Percentiles rank a stretch among this genome's conserved stretches.
phyloP scores from a whole-genome alignment of 1,140 invertebrate species.

The Hycleus cichorii region DNA sequence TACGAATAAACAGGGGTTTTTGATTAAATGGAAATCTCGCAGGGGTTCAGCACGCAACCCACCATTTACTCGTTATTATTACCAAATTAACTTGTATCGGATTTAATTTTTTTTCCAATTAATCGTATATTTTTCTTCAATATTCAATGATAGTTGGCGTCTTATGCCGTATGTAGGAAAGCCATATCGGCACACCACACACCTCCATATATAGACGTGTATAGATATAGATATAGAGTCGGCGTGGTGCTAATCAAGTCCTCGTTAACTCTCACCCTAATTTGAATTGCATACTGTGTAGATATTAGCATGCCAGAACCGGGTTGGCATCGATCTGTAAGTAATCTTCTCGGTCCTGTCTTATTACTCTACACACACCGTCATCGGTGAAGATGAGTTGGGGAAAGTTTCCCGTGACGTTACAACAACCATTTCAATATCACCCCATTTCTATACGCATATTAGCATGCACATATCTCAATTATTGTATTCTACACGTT shows the following conservation, averaged over 20 bases:
- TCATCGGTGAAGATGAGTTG: neutral
- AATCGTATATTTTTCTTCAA: too few species aligned
- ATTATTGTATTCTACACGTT: constrained; percentile 16
- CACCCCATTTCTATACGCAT: too few species aligned
- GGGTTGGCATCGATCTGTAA: constrained; percentile 28
- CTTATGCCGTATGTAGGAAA: too few species aligned
- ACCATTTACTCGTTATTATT: constrained; percentile 17
- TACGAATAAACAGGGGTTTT: constrained; percentile 22
- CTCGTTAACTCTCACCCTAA: constrained; percentile 32
- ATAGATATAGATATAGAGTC: constrained; percentile 1
- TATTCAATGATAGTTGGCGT: too few species aligned
- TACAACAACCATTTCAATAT: neutral
- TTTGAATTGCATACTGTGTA: constrained; percentile 33
- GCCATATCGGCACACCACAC: constrained; percentile 8
- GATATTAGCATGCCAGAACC: constrained; percentile 31
- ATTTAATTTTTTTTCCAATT: too few species aligned
- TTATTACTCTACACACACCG: constrained; percentile 11
- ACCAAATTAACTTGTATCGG: too few species aligned
- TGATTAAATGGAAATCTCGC: constrained; percentile 26
- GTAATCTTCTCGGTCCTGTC: constrained; percentile 16
- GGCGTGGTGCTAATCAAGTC: constrained; percentile 32
- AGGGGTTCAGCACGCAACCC: constrained; percentile 20
- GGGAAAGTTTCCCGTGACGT: constrained; percentile 3
- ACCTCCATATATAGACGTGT: too few species aligned
- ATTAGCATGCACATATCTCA: neutral